A percentile compares a stretch with the other conserved stretches of the same genome.
phyloP scores from a whole-genome alignment of 2,888 invertebrate species.

The Drosophila recens region DNA sequence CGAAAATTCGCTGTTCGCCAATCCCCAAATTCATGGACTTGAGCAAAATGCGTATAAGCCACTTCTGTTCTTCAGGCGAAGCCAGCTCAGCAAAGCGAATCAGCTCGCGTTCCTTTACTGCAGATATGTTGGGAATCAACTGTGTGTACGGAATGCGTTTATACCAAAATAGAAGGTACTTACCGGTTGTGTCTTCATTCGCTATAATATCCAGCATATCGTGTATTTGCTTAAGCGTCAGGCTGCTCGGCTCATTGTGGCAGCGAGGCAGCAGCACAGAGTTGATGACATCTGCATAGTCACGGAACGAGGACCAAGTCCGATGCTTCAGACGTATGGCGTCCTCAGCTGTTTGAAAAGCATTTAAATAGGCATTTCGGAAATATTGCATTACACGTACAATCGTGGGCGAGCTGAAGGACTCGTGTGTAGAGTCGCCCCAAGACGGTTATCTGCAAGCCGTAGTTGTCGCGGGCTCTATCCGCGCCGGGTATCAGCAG shows the following conservation, averaged over 20 bases:
- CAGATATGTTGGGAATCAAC: background rate
- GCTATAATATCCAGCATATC: slow-evolving; percentile 91
- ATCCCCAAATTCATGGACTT: slow-evolving; percentile 93
- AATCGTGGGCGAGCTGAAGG: slow-evolving; percentile 90
- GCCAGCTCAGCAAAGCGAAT: slow-evolving; percentile 89
- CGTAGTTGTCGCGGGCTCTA: slow-evolving; percentile 92
- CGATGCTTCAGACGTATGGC: slow-evolving; percentile 80
- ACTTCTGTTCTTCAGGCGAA: slow-evolving; percentile 93
- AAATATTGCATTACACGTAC: slow-evolving; percentile 77
- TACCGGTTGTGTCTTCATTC: slow-evolving; percentile 87
- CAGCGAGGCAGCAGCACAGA: slow-evolving; percentile 88
- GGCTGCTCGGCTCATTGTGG: slow-evolving; percentile 83
- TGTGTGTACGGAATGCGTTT: too few relatives aligned
- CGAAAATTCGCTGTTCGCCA: slow-evolving; percentile 89
- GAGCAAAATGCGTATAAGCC: slow-evolving; percentile 94
- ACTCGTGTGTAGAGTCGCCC: slow-evolving; percentile 90
- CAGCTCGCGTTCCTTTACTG: slow-evolving; percentile 88
- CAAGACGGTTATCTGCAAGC: slow-evolving; percentile 92
- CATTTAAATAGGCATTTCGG: background rate
- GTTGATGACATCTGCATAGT: slow-evolving; percentile 93
- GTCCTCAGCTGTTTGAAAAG: slow-evolving; percentile 83
- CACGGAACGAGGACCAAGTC: slow-evolving; percentile 85
- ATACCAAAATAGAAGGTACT: slow-evolving; percentile 75
- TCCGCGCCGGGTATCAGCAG: slow-evolving; percentile 92
- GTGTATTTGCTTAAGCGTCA: slow-evolving; percentile 91